Conservation (phyloP, 2,888 invertebrate genomes). For the Dicycla oo region DNA sequence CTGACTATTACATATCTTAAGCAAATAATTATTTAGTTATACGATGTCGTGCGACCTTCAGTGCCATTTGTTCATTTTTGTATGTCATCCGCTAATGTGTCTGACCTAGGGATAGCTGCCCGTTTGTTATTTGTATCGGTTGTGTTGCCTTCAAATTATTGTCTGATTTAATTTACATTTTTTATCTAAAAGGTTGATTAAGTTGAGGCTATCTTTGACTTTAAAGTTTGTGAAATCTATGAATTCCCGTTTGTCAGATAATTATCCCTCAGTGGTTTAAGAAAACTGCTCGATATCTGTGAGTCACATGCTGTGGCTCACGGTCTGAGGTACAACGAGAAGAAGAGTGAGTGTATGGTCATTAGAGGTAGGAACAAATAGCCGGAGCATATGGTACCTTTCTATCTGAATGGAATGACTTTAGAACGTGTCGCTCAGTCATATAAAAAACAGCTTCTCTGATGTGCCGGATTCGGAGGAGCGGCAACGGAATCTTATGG, state of each 20-base stretch:
- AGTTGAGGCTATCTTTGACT: conserved; percentile 1
- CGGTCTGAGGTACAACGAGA: too few species aligned
- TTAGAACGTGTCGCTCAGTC: too few species aligned
- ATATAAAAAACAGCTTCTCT: too few species aligned
- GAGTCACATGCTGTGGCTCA: too few species aligned
- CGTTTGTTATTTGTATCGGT: conserved; percentile 27
- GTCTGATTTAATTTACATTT: conserved; percentile 36
- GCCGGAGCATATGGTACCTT: too few species aligned
- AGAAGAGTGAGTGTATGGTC: too few species aligned
- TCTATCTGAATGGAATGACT: too few species aligned
- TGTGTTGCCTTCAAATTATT: conserved; percentile 46
- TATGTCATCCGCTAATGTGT: conserved; percentile 56
- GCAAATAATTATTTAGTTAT: conserved; percentile 59
- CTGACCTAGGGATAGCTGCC: conserved; percentile 41
- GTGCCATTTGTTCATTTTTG: conserved; percentile 52
- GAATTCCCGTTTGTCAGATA: neutral
- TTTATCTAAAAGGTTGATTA: conserved; percentile 10
- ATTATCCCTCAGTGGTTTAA: too few species aligned
- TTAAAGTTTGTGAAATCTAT: neutral
- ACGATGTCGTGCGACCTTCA: conserved; percentile 51
- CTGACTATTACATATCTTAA: conserved; percentile 55
- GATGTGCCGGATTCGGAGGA: too few species aligned
- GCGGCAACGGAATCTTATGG: too few species aligned
- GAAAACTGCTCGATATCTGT: too few species aligned
- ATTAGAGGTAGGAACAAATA: too few species aligned